Percentiles rank a stretch among this genome's conserved stretches.
phyloP scores from a whole-genome alignment of 2,113 vertebrate genomes.

The Callospermophilus lateralis region DNA sequence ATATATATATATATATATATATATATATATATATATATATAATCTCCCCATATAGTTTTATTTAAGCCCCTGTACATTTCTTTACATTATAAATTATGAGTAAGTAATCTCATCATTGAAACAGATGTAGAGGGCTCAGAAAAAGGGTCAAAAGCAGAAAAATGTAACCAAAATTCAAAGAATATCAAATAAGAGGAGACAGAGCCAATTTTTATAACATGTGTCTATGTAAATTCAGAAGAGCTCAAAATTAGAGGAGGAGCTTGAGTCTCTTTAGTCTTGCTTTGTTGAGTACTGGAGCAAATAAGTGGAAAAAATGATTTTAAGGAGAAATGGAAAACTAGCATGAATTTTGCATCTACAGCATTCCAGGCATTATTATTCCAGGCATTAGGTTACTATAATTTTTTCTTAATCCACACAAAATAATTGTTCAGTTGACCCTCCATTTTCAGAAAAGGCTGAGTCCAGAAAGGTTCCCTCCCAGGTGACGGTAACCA shows the following conservation, averaged over 20 bases:
- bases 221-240: neutral
- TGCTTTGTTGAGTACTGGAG: neutral
- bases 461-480: neutral
- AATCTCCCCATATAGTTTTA: neutral
- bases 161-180: neutral
- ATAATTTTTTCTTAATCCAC: neutral
- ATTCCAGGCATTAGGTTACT: neutral
- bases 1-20: neutral
- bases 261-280: neutral
- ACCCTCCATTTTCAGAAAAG: neutral
- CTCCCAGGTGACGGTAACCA: neutral
- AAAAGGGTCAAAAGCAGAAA: neutral
- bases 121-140: neutral
- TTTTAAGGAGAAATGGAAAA: neutral
- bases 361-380: neutral
- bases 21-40: neutral
- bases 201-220: neutral
- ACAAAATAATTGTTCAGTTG: neutral
- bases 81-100: neutral
- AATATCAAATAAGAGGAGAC: neutral
- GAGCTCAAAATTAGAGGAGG: neutral
- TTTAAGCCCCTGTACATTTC: neutral
- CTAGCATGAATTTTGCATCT: neutral
- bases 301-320: neutral
- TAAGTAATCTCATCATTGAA: neutral